These are phyloP conservation scores for Acomys russatus DNA, from an alignment of 2,797 vertebrate genomes.

Conservation along the genomic window DNA sequence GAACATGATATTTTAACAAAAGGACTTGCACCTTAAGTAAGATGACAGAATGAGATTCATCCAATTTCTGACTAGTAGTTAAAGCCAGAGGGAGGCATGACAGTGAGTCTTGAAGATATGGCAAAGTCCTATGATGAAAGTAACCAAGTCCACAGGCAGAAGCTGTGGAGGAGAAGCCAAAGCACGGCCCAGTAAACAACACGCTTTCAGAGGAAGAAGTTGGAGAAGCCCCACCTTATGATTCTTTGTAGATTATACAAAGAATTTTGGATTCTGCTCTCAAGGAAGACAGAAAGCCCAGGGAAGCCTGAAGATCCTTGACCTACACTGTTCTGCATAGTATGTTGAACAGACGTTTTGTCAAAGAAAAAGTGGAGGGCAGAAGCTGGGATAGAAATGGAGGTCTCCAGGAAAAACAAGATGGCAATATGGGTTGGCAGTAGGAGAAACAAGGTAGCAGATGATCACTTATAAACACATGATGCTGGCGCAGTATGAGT, in stretches of 20 bases:
- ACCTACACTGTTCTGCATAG: background rate
- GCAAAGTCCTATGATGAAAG: background rate
- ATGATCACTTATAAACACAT: background rate
- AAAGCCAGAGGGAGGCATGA: background rate
- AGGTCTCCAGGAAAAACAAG: too few relatives aligned
- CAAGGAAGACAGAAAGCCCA: background rate
- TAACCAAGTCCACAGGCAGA: too few relatives aligned
- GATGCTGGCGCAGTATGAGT: background rate
- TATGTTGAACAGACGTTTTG: background rate
- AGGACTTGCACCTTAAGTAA: background rate
- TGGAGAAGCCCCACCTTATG: accelerated
- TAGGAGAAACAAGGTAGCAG: background rate
- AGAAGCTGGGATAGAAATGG: background rate
- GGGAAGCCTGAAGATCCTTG: too few relatives aligned
- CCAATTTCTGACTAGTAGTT: background rate
- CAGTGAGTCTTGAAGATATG: background rate
- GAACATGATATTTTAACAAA: background rate
- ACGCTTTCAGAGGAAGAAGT: background rate
- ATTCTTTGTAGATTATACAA: background rate
- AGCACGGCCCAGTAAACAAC: background rate
- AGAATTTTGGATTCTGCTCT: background rate
- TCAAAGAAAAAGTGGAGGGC: background rate
- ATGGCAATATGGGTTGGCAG: background rate
- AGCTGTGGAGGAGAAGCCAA: background rate
- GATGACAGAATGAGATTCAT: background rate